phyloP scores from a whole-genome alignment of 2,113 vertebrate species.

The Psophia crepitans region DNA sequence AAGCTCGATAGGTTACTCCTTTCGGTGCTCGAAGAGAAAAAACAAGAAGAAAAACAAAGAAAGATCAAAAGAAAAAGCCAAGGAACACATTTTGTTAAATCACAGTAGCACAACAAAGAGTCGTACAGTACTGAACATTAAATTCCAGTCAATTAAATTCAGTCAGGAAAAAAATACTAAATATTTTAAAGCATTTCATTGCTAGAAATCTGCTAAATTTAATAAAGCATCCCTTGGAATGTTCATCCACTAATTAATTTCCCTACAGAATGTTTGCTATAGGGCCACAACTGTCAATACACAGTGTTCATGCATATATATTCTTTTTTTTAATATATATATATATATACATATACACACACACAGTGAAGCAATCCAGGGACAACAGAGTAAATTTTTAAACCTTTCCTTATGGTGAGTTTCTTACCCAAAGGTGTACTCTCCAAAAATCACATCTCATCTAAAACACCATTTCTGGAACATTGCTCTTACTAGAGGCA shows the following conservation, averaged over 20 bases:
- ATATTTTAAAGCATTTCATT: not conserved
- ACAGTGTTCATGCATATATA: not conserved
- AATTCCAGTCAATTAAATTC: not conserved
- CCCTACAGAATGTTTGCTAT: not conserved
- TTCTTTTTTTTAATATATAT: not conserved
- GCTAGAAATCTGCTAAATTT: not conserved
- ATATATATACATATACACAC: not conserved
- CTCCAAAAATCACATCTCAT: not conserved
- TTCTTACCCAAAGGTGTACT: not conserved
- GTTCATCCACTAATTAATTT: not conserved
- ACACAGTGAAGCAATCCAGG: not conserved
- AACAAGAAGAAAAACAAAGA: not conserved
- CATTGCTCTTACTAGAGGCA: not conserved
- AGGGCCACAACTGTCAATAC: not conserved
- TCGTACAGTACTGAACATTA: not conserved
- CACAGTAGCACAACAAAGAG: not conserved
- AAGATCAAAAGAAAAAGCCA: slow-evolving; percentile 53
- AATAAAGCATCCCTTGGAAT: not conserved
- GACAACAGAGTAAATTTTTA: not conserved
- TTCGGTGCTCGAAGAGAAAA: slow-evolving; percentile 88
- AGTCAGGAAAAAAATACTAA: not conserved
- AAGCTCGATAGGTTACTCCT: slow-evolving; percentile 99
- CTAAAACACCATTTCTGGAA: not conserved
- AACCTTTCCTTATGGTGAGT: not conserved
- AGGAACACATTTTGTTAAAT: slow-evolving; percentile 25